Conservation (phyloP, 1,140 invertebrate species). For the Lepidotrigona ventralis region DNA sequence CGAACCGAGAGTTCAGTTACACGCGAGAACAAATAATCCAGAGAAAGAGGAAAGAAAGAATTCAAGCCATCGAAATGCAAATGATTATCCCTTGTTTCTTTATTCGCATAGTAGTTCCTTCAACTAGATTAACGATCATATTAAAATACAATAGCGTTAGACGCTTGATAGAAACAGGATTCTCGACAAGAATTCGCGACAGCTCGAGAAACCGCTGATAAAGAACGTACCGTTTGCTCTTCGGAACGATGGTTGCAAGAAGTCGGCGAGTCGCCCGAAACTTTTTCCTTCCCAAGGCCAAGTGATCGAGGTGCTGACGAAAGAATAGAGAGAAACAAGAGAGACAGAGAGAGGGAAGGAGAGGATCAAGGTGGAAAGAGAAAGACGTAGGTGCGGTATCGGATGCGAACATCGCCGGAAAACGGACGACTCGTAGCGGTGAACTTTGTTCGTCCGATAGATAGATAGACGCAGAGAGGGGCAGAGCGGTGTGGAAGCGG, state of each 20-base stretch:
- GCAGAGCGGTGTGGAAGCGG: background rate
- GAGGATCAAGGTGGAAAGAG: background rate
- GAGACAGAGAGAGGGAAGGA: background rate
- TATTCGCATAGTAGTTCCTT: too few species aligned
- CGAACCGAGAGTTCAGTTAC: too few species aligned
- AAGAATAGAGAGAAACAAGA: background rate
- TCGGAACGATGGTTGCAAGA: background rate
- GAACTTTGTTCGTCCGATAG: slow-evolving; percentile 2
- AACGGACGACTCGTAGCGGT: background rate
- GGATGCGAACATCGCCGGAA: background rate
- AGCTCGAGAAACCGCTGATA: background rate
- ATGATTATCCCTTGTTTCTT: too few species aligned
- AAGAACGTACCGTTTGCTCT: slow-evolving; percentile 1
- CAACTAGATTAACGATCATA: background rate
- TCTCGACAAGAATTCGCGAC: background rate
- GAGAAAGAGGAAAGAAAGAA: too few species aligned
- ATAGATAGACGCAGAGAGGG: background rate
- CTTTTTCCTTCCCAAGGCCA: background rate
- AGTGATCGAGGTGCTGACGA: background rate
- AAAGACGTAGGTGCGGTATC: background rate
- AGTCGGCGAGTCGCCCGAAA: background rate
- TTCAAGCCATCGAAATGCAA: too few species aligned
- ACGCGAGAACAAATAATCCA: too few species aligned
- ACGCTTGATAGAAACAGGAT: background rate
- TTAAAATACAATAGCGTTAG: background rate